Percentiles rank a stretch among this genome's conserved stretches.
Evolutionary conservation across 2,797 vertebrate species (phyloP).

Genomic region (Pteronotus mesoamericanus): DNA sequence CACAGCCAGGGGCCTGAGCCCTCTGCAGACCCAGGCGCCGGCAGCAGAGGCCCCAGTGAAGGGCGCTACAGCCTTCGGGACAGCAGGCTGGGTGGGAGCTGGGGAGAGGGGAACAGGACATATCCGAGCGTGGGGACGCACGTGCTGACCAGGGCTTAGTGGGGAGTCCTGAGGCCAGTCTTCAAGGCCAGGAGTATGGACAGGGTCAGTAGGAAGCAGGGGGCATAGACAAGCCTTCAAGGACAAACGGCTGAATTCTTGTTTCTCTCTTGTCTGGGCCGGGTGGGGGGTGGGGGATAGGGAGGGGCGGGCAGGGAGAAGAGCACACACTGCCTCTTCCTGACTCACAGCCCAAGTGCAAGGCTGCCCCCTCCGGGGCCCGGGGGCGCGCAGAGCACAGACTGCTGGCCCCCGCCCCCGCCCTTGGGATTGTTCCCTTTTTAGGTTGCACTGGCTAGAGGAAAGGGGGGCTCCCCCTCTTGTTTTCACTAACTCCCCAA

Average conservation of each 20-base stretch:
- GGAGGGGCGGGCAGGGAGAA: neutral
- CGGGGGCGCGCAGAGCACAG: fast-evolving
- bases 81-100: neutral
- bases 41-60: neutral
- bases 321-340: neutral
- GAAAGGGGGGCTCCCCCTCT: neutral
- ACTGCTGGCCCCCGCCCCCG: neutral
- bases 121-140: neutral
- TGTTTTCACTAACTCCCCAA: slow-evolving; percentile 61
- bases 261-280: fast-evolving
- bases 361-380: neutral
- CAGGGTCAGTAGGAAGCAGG: neutral
- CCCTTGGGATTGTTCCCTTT: neutral
- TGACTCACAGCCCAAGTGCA: neutral
- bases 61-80: neutral
- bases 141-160: neutral
- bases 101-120: neutral
- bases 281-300: neutral
- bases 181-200: neutral
- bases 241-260: neutral
- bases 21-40: neutral
- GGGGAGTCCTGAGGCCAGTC: neutral
- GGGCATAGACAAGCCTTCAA: neutral
- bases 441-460: slow-evolving; percentile 49
- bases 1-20: neutral